A percentile compares a stretch with the other conserved stretches of the same genome.
These are phyloP conservation scores for Chloroceryle aenea DNA, from an alignment of 2,113 vertebrate species.

Conservation along the genomic window DNA sequence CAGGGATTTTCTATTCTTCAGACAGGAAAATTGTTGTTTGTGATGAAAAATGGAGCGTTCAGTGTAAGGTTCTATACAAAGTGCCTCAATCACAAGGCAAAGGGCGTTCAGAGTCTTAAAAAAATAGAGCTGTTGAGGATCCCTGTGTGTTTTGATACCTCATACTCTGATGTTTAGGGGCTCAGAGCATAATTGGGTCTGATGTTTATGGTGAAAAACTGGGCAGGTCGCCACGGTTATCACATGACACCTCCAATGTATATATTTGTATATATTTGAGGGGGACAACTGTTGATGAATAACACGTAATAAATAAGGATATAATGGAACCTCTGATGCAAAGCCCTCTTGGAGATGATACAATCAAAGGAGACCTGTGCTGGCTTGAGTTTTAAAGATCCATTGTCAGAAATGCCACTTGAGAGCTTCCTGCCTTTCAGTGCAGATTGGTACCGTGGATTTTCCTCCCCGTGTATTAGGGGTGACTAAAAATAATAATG, in stretches of 20 bases:
- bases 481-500: neutral
- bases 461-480: neutral
- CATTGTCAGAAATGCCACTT: constrained; percentile 11
- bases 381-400: constrained; percentile 25
- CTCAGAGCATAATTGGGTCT: neutral
- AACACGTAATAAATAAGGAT: constrained; percentile 6
- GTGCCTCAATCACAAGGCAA: neutral
- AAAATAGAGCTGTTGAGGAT: neutral
- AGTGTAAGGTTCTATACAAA: neutral
- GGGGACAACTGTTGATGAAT: neutral
- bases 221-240: neutral
- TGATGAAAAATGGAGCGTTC: neutral
- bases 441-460: neutral
- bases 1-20: neutral
- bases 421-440: neutral
- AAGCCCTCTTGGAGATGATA: constrained; percentile 33
- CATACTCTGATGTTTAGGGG: neutral
- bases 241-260: neutral
- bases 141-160: neutral
- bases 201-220: neutral
- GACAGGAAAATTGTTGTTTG: neutral
- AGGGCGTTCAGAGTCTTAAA: neutral
- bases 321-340: neutral
- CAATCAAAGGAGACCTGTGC: neutral
- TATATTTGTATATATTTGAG: neutral